Evolutionary conservation across 2,888 invertebrate species (phyloP).

Genomic region (Thera britannica): DNA sequence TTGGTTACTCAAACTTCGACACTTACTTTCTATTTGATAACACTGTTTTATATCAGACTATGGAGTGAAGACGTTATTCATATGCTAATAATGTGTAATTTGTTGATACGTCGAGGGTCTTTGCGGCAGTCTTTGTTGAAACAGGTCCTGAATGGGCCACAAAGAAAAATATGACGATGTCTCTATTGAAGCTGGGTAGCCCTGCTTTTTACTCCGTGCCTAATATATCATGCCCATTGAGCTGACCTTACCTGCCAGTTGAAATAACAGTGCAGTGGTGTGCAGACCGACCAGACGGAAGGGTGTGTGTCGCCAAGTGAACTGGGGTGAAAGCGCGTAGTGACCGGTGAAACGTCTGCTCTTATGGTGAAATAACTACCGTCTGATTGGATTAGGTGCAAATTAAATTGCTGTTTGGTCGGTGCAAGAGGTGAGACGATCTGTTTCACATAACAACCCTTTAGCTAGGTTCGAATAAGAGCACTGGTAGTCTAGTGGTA

Average conservation of each 20-base stretch:
- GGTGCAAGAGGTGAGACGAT: constrained; percentile 18
- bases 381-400: constrained; percentile 10
- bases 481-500: constrained; percentile 6
- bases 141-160: constrained; percentile 70
- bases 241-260: constrained; percentile 65
- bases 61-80: constrained; percentile 66
- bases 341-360: constrained; percentile 19
- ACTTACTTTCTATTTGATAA: constrained; percentile 66
- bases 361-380: constrained; percentile 12
- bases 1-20: constrained; percentile 66
- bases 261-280: constrained; percentile 66
- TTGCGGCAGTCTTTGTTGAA: constrained; percentile 79
- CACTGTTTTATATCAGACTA: constrained; percentile 67
- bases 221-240: constrained; percentile 70
- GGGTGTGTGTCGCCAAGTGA: constrained; percentile 30
- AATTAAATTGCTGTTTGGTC: constrained; percentile 15
- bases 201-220: constrained; percentile 59
- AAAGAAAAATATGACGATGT: constrained; percentile 78
- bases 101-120: constrained; percentile 82
- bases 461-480: neutral
- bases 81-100: constrained; percentile 82
- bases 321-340: constrained; percentile 17
- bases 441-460: neutral
- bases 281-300: constrained; percentile 41
- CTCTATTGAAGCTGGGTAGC: constrained; percentile 70